Base-by-base conservation (phyloP, 2,113 vertebrate genomes). In the Neolamprologus fasciatus region DNA sequence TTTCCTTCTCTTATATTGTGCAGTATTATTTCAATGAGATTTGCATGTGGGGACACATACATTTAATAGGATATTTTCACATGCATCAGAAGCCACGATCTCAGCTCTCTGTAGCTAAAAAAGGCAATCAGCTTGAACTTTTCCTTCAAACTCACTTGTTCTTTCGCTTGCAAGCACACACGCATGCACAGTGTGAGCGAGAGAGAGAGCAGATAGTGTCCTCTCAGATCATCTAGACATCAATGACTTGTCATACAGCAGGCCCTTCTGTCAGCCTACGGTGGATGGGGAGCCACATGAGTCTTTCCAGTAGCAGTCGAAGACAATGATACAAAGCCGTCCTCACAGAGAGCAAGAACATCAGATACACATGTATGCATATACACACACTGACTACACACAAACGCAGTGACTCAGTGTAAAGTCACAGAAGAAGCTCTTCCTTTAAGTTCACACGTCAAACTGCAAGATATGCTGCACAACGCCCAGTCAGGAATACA, bases 191-290 rank as follows among this genome's bases (percentile, higher is more conserved):
- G 51, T 37, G 81, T 28, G 84, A 19, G 45, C 6, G 31, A 45
- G 11, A 83, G 66, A 83, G 66, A 85, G 55, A 87, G 85, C 81
- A 88, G 57, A 88, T 28, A 76, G 81, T 63, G 86, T 86, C 90
- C 57, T 89, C 86, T 93, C 61, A 89, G 91, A 93, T 92, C 94
- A 90, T 84, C 83, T 73, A 78, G 53, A 93, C 94, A 93, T 94
- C 93, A 94, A 55, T 92, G 86, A 80, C 89, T 91, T 93, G 91
- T 95, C 94, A 93, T 78, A 83, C 82, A 85, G 82, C 86, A 87
- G 79, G 81, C 88, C 87, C 82, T 83, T 51, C 87, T 92, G 92
- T 91, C 89, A 91, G 91, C 91, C 82, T 87, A 81, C 81, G 61
- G 86, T 45, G 87, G 78, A 89, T 35, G 45, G 82, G 87, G 88